Base-by-base conservation (phyloP, 2,113 vertebrate species). In the Brachypodius melanocephalos region DNA sequence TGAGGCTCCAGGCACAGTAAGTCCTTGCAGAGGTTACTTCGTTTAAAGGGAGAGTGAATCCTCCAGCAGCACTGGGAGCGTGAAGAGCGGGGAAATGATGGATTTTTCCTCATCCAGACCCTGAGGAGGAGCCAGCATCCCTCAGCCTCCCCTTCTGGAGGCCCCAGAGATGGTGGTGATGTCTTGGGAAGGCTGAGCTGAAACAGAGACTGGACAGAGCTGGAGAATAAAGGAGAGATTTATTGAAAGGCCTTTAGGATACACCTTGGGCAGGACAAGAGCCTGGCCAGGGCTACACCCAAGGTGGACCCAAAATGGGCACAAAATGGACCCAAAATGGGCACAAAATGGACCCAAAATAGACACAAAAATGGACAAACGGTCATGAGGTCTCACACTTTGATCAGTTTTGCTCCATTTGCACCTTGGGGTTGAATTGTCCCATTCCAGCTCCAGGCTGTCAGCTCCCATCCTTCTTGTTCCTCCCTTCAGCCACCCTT, bases 121-220 rank as follows among this genome's bases (percentile, higher is more conserved):
- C 57, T 0, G 0, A 72, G 57, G 26, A 62, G 17, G 17, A 72
- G 80, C 57, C 67, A 72, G 6, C 17, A 38, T 12, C 17, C 28
- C n/a, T n/a, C 68, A 84, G 18, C n/a, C 29, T 84, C 6, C 14
- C 28, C 22, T 28, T 73, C 69, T 22, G 21, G 58, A 65, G 34
- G 36, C 42, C 16, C n/a, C 90, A 29, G 51, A 0, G 0, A 12
- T 4, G 61, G 31, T 42, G 58, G 16, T 61, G 36, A 61, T 19
- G 25, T 11, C 25, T 26, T 26, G 58, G 57, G 58, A 25, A 59
- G 58, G 34, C 58, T 59, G 58, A 26, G 15, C 17, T 61, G 34
- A 34, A 26, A 28, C 34, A 61, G 34, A 36, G 58, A 38, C 24
- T 58, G 57, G 22, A 1, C n/a, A 36, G 57, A 58, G 57, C 57